Base-by-base conservation (phyloP, 2,113 vertebrate species). In the Hippocampus mohnikei region DNA sequence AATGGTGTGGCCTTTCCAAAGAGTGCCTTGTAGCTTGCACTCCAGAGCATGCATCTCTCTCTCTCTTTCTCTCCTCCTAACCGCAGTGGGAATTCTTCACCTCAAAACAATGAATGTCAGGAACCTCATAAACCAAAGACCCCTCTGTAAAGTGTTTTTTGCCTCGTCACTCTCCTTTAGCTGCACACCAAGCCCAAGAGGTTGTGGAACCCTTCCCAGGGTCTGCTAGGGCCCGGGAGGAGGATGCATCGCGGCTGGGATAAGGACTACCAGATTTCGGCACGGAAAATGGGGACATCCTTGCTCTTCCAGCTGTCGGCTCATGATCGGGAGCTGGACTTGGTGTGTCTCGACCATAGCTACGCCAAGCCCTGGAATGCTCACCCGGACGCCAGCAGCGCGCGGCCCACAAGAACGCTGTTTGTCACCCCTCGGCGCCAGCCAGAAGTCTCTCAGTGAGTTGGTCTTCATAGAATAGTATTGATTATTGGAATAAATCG, bases 311-410 rank as follows among this genome's bases (percentile, higher is more conserved):
- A 98, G 88, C 88, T 98, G 40, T 98, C 96, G 0, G 94, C 92
- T 33, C 96, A 98, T 1, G 96, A 98, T 65, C 86, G 96, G 44
- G 96, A 98, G 74, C 84, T 97, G 63, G 96, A 98, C 87, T 85
- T 98, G 72, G 96, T 98, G 0, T 97, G 95, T 79, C 87, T 98
- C 76, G 96, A 98, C 78, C 96, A 98, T 87, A 96, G 95, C 86
- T 98, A 98, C 85, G 95, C 96, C 84, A 98, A 98, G 66, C 96
- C 96, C 0, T 98, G 96, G 96, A 98, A 95, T 55, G 95, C 95
- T 23, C 96, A 98, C 79, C 96, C 96, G 0, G 96, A 98, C 69
- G 96, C 96, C 84, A 97, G 96, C 86, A 96, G 93, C 20, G 95
- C 95, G 61, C 92, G 95, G 21, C 96, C 96, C 55, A 95, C 96